A percentile compares a stretch with the other conserved stretches of the same genome.
These are phyloP conservation scores for Halcyon leucocephala DNA, from an alignment of 2,797 vertebrate genomes.

Conservation along the genomic window DNA sequence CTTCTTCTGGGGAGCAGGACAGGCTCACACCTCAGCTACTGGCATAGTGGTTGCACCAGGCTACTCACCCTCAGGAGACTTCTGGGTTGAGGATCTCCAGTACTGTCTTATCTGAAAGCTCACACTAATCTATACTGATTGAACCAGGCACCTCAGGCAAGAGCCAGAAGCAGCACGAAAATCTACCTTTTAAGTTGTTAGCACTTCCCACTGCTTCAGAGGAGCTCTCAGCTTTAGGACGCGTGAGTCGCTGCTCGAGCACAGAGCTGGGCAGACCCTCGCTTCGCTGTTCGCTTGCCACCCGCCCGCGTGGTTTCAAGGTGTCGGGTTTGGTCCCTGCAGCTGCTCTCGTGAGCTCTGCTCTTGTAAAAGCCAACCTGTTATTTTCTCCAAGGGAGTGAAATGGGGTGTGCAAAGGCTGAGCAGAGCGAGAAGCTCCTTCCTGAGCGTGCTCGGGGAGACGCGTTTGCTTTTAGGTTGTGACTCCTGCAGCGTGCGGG, in stretches of 20 bases:
- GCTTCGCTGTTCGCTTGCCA: not conserved
- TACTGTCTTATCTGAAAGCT: not conserved
- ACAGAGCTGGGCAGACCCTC: not conserved
- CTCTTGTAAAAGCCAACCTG: not conserved
- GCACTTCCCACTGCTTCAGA: not conserved
- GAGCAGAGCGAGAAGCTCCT: not conserved
- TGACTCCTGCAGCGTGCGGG: not conserved
- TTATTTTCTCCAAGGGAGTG: not conserved
- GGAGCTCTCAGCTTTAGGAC: not conserved
- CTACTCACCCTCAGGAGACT: not conserved
- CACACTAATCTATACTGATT: not conserved
- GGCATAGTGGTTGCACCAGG: not conserved
- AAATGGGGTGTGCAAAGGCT: not conserved
- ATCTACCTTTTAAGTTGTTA: not conserved
- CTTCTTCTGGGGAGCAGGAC: not conserved
- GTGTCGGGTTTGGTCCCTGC: not conserved
- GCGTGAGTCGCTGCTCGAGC: not conserved
- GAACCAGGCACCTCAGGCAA: not conserved
- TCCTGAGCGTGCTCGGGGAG: accelerated
- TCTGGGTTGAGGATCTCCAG: not conserved
- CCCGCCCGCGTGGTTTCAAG: not conserved
- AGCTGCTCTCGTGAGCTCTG: not conserved
- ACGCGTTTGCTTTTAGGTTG: not conserved
- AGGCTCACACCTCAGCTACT: not conserved
- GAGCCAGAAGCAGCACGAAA: not conserved